A percentile compares a stretch with the other conserved stretches of the same genome.
phyloP scores from a whole-genome alignment of 2,888 invertebrate genomes.

The Exephanes ischioxanthus region DNA sequence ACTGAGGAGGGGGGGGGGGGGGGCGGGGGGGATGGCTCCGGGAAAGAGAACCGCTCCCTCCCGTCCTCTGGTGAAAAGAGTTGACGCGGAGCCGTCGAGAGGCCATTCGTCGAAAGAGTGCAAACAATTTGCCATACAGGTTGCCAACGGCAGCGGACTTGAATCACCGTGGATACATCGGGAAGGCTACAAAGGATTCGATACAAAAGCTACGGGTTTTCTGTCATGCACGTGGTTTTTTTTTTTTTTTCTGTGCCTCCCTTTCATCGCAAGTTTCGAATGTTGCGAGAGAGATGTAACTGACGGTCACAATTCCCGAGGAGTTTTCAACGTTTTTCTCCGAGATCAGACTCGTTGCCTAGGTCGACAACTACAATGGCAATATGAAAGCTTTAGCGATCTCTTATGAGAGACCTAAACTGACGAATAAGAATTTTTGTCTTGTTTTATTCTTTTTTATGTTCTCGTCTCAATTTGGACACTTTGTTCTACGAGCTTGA shows the following conservation, averaged over 20 bases:
- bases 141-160: slow-evolving; percentile 18
- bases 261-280: neutral
- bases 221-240: neutral
- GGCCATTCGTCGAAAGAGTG: slow-evolving; percentile 26
- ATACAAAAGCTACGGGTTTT: slow-evolving; percentile 7
- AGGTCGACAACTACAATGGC: too few relatives aligned
- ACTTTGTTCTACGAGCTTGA: slow-evolving; percentile 18
- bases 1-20: neutral
- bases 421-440: neutral
- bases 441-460: neutral
- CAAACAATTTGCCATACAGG: slow-evolving; percentile 59
- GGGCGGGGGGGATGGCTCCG: neutral
- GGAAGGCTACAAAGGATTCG: slow-evolving; percentile 10
- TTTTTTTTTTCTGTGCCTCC: neutral
- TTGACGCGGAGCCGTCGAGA: slow-evolving; percentile 34
- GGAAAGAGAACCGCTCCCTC: neutral
- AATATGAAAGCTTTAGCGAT: neutral
- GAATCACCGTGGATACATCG: slow-evolving; percentile 5
- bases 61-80: slow-evolving; percentile 21
- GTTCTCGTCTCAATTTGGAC: neutral
- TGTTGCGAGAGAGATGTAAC: neutral
- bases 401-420: neutral
- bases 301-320: neutral
- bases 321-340: slow-evolving; percentile 4
- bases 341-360: slow-evolving; percentile 41